Conservation (phyloP, 2,113 vertebrate genomes). For the Quiscalus mexicanus region DNA sequence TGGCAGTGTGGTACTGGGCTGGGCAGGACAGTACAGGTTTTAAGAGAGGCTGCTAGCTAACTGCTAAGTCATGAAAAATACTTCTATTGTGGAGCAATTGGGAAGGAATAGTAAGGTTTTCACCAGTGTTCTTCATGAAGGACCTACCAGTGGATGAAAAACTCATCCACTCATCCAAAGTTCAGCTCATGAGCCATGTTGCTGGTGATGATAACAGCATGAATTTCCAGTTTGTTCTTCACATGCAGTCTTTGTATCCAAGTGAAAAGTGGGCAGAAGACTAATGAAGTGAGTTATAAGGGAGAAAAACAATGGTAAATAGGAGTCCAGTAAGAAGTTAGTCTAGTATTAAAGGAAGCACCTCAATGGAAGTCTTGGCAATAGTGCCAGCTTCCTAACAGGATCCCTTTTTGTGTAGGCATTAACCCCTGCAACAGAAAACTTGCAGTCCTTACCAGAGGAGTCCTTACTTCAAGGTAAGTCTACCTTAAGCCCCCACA, state of each 20-base stretch:
- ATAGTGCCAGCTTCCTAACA: not conserved
- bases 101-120: not conserved
- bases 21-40: not conserved
- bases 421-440: not conserved
- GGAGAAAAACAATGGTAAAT: not conserved
- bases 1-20: not conserved
- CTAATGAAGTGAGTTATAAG: not conserved
- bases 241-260: not conserved
- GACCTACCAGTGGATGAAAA: not conserved
- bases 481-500: not conserved
- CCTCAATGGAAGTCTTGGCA: not conserved
- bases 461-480: constrained; percentile 30
- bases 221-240: not conserved
- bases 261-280: not conserved
- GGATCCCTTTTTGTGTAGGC: not conserved
- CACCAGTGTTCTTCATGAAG: not conserved
- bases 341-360: not conserved
- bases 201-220: not conserved
- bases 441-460: not conserved
- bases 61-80: not conserved
- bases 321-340: not conserved
- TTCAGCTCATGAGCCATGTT: not conserved
- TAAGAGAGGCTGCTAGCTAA: not conserved
- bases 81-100: not conserved
- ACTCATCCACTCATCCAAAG: not conserved